These are phyloP conservation scores for Thymelicus acteon DNA, from an alignment of 2,888 invertebrate genomes.

Conservation along the genomic window DNA sequence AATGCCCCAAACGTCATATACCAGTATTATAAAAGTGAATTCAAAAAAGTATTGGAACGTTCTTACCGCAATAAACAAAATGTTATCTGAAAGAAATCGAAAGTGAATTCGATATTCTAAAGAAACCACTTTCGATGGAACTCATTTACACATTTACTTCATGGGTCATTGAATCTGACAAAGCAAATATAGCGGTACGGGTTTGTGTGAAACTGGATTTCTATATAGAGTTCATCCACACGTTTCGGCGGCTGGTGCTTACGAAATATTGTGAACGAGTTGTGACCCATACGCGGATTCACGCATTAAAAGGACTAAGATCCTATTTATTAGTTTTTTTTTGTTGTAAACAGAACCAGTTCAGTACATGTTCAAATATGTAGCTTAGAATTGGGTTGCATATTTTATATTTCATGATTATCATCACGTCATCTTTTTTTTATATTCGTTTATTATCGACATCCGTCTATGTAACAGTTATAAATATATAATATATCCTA, in stretches of 20 bases:
- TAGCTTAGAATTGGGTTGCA: too few relatives aligned
- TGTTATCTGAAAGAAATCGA: conserved; percentile 46
- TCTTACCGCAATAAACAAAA: conserved; percentile 40
- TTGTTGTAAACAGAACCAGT: too few relatives aligned
- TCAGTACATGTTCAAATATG: too few relatives aligned
- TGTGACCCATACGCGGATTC: conserved; percentile 1
- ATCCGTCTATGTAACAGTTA: too few relatives aligned
- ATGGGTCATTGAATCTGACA: conserved; percentile 37
- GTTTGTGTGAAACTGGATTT: conserved; percentile 44
- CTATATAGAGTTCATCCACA: conserved; percentile 33
- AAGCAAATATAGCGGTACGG: conserved; percentile 42
- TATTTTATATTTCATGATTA: too few relatives aligned
- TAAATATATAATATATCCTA: too few relatives aligned
- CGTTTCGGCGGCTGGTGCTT: conserved; percentile 26
- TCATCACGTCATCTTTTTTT: too few relatives aligned
- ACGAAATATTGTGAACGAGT: conserved; percentile 20
- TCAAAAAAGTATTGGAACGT: conserved; percentile 4
- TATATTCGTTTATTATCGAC: too few relatives aligned
- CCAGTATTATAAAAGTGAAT: not conserved
- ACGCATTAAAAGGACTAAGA: too few relatives aligned
- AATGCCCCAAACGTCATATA: not conserved
- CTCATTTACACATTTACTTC: conserved; percentile 38
- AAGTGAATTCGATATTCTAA: conserved; percentile 42
- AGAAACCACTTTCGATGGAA: conserved; percentile 49
- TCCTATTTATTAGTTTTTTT: too few relatives aligned